These are phyloP conservation scores for Diabrotica balteata DNA, from an alignment of 2,888 invertebrate species.

Conservation along the genomic window DNA sequence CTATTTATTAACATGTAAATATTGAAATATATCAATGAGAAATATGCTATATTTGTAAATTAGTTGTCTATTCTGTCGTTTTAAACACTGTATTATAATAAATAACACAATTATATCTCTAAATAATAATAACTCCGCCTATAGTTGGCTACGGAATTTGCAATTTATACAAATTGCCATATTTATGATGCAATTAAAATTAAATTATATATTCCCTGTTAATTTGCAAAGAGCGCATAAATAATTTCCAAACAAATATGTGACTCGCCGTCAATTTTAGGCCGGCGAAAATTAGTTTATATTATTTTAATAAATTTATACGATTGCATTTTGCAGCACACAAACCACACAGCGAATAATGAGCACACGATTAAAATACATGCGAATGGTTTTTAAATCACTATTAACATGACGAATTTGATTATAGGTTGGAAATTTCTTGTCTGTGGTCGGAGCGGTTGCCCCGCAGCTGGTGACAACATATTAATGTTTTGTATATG, in stretches of 20 bases:
- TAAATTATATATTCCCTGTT: constrained; percentile 7
- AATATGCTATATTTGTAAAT: too few species aligned
- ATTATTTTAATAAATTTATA: constrained; percentile 25
- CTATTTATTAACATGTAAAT: too few species aligned
- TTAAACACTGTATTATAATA: too few species aligned
- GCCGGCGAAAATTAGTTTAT: constrained; percentile 29
- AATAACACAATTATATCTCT: too few species aligned
- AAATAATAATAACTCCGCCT: background rate
- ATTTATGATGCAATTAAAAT: constrained; percentile 14
- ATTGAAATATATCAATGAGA: too few species aligned
- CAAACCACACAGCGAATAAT: constrained; percentile 5
- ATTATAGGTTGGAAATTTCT: background rate
- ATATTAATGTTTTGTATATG: too few species aligned
- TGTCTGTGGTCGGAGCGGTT: too few species aligned
- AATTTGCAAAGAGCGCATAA: constrained; percentile 3
- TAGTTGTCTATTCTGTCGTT: too few species aligned
- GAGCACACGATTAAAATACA: constrained; percentile 15
- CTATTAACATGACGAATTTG: constrained; percentile 3
- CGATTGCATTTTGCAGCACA: constrained; percentile 8
- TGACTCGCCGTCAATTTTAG: constrained; percentile 28
- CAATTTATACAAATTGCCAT: constrained; percentile 9
- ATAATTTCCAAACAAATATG: constrained; percentile 13
- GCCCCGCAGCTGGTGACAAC: too few species aligned
- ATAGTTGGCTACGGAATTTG: background rate
- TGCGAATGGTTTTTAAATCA: constrained; percentile 7